Evolutionary conservation across 1,140 invertebrate species (phyloP).

Genomic region (Monomorium pharaonis): DNA sequence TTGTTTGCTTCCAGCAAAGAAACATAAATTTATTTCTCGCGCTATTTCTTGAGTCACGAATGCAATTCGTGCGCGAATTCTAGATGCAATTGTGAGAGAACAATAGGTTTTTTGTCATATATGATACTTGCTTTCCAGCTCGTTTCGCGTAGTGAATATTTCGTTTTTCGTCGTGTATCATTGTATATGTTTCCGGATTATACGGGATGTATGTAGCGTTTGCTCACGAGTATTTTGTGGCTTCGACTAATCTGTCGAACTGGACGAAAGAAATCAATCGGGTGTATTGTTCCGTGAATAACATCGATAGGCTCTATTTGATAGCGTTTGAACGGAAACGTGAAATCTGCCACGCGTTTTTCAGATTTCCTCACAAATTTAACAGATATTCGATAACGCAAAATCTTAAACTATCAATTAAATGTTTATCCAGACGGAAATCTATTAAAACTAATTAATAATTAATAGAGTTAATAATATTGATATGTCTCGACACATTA

Average conservation of each 20-base stretch:
- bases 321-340: background rate
- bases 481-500: background rate
- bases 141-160: conserved; percentile 5
- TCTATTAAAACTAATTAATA: no score
- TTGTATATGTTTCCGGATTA: conserved; percentile 18
- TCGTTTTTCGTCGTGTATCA: background rate
- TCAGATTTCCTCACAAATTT: background rate
- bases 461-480: background rate
- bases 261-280: conserved; percentile 28
- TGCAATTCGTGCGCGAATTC: background rate
- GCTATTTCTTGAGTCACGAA: background rate
- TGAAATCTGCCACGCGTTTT: background rate
- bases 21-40: background rate
- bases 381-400: background rate
- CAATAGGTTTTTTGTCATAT: conserved; percentile 9
- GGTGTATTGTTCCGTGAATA: conserved; percentile 13
- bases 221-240: conserved; percentile 9
- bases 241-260: conserved; percentile 22
- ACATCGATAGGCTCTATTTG: background rate
- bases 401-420: background rate
- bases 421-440: background rate
- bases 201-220: background rate
- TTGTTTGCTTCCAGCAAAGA: background rate
- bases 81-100: background rate
- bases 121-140: conserved; percentile 21